Percentiles rank a stretch among this genome's conserved stretches.
Conservation (phyloP, 2,888 invertebrate genomes). For the Pandemis corylana region DNA sequence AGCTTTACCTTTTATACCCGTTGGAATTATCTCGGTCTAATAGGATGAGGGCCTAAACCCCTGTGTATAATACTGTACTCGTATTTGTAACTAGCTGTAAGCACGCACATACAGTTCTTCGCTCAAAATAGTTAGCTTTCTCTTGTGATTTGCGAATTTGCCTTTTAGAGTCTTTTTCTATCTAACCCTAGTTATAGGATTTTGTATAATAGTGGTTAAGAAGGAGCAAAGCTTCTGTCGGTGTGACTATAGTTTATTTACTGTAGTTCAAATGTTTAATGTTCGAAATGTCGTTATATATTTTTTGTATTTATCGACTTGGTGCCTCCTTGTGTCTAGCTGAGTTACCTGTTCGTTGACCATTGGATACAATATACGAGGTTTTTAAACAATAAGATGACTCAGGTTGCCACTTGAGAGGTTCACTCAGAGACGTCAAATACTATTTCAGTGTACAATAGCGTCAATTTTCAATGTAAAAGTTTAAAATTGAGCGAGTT, state of each 20-base stretch:
- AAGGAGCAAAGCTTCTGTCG: slow-evolving; percentile 75
- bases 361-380: neutral
- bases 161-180: slow-evolving; percentile 74
- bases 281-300: slow-evolving; percentile 48
- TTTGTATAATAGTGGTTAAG: slow-evolving; percentile 68
- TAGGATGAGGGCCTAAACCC: slow-evolving; percentile 32
- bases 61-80: slow-evolving; percentile 52
- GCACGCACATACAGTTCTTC: slow-evolving; percentile 72
- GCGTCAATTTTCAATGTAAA: neutral
- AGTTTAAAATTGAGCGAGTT: neutral
- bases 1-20: neutral
- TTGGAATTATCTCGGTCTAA: neutral
- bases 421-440: neutral
- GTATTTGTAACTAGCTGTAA: slow-evolving; percentile 58
- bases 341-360: neutral
- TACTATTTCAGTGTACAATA: neutral
- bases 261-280: slow-evolving; percentile 42
- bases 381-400: neutral
- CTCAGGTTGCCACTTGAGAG: neutral
- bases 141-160: slow-evolving; percentile 80
- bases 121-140: slow-evolving; percentile 69
- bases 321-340: neutral
- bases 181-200: slow-evolving; percentile 63
- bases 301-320: slow-evolving; percentile 36
- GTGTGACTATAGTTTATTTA: slow-evolving; percentile 45